Evolutionary conservation across 2,888 invertebrate species (phyloP).

Genomic region (Ditula angustiorana): DNA sequence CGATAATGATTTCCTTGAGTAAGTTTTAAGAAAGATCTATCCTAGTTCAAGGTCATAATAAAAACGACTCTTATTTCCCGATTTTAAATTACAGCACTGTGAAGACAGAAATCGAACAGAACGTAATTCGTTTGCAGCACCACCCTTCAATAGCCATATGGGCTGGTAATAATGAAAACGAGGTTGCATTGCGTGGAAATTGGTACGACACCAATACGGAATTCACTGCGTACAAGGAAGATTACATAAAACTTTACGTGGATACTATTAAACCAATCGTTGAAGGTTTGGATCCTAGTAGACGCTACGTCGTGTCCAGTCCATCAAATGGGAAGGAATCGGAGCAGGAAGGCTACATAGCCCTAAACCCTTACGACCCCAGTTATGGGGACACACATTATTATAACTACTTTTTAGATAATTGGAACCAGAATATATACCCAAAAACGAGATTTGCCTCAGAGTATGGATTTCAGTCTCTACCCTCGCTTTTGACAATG

Average conservation of each 20-base stretch:
- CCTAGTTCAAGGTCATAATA: too few species aligned
- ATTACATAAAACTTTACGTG: slow-evolving; percentile 94
- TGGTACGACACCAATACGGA: slow-evolving; percentile 89
- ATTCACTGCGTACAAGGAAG: slow-evolving; percentile 86
- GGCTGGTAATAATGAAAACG: slow-evolving; percentile 99
- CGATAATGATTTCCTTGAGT: slow-evolving; percentile 88
- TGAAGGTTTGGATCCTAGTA: slow-evolving; percentile 84
- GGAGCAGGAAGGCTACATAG: slow-evolving; percentile 91
- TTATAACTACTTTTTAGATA: slow-evolving; percentile 93
- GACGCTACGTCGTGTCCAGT: slow-evolving; percentile 93
- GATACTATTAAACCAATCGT: slow-evolving; percentile 89
- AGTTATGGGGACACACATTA: slow-evolving; percentile 96
- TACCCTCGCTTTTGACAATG: slow-evolving; percentile 91
- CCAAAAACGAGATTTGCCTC: slow-evolving; percentile 95
- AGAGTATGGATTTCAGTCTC: slow-evolving; percentile 97
- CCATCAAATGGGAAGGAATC: slow-evolving; percentile 94
- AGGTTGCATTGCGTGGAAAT: slow-evolving; percentile 92
- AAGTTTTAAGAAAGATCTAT: slow-evolving; percentile 46
- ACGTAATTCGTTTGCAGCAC: slow-evolving; percentile 92
- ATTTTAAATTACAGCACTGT: slow-evolving; percentile 85
- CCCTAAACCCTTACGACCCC: slow-evolving; percentile 90
- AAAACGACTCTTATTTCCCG: neutral
- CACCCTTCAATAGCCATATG: slow-evolving; percentile 95
- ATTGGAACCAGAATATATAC: slow-evolving; percentile 92
- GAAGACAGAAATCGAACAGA: slow-evolving; percentile 90